phyloP scores from a whole-genome alignment of 2,113 vertebrate genomes.

The Alectura lathami region DNA sequence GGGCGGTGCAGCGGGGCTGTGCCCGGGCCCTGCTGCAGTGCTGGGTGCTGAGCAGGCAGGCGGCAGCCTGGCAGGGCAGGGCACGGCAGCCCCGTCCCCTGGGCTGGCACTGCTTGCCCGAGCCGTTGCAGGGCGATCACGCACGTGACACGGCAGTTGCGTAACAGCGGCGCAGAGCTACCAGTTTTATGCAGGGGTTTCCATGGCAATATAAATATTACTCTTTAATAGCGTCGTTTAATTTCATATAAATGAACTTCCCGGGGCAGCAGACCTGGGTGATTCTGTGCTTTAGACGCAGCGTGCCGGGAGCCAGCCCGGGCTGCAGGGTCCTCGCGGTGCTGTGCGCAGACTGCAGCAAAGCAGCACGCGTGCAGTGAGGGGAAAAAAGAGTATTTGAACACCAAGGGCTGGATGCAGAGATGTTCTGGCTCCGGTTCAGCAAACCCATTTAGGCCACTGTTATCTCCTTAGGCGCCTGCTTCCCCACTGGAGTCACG shows the following conservation, averaged over 20 bases:
- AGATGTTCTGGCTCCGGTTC: conserved; percentile 45
- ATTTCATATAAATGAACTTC: conserved; percentile 9
- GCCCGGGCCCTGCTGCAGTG: background rate
- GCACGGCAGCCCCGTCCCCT: background rate
- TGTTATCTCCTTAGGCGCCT: conserved; percentile 52
- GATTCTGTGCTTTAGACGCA: background rate
- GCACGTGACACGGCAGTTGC: conserved; percentile 14
- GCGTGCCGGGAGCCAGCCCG: background rate
- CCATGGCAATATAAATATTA: conserved; percentile 59
- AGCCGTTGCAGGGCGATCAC: background rate
- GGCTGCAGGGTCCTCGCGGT: background rate
- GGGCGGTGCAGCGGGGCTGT: background rate
- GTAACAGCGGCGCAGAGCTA: background rate
- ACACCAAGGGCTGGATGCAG: conserved; percentile 17
- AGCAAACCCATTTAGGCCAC: conserved; percentile 52
- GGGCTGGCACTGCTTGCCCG: background rate
- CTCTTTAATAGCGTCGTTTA: conserved; percentile 9
- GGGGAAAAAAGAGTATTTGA: background rate
- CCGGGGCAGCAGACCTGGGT: background rate
- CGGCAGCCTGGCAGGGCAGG: background rate
- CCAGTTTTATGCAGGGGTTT: conserved; percentile 21
- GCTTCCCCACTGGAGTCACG: conserved; percentile 61
- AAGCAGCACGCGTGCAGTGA: background rate
- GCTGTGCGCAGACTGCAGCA: background rate
- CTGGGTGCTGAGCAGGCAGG: background rate